Base-by-base conservation (phyloP, 2,888 invertebrate genomes). In the Rhyacophila evoluta region DNA sequence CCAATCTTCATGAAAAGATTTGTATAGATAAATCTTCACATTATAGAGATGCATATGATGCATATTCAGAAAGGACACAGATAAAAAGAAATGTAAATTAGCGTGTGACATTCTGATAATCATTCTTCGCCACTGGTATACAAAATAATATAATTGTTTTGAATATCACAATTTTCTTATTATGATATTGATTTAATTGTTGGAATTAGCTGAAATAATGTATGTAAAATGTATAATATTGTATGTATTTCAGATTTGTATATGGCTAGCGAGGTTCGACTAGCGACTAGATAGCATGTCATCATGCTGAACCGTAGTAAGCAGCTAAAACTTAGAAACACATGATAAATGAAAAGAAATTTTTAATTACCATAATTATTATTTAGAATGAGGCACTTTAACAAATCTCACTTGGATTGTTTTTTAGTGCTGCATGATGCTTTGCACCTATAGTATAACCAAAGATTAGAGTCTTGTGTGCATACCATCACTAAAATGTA, bases 161-260 rank as follows among this genome's bases (percentile, higher is more conserved):
- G n/a, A n/a, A n/a, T n/a, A n/a, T n/a, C n/a, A n/a, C n/a, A n/a
- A n/a, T n/a, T 39, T 12, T 39, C 19, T 71, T 71, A 74, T 74
- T 29, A 55, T 19, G 29, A 74, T 74, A 29, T n/a, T 8, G 8
- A 55, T 19, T n/a, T n/a, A n/a, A n/a, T n/a, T n/a, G n/a, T 55
- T 19, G 19, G 19, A 1, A 55, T 19, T 55, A 55, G 55, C 19
- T 25, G 6, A 15, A 28, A 74, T 74, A 67, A 33, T 67, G 68
- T 67, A 74, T 67, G 55, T 55, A 19, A 37, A 73, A 19, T 71
- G 78, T 80, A 71, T 78, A 76, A 70, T 80, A 39, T 76, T 33
- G 27, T 79, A 36, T 81, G 77, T 79, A 80, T 82, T 82, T 82
- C 82, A 82, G 82, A 81, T 82, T 39, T 82, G 75, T 77, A 75